phyloP scores from a whole-genome alignment of 2,797 vertebrate species.

The Myotis myotis region DNA sequence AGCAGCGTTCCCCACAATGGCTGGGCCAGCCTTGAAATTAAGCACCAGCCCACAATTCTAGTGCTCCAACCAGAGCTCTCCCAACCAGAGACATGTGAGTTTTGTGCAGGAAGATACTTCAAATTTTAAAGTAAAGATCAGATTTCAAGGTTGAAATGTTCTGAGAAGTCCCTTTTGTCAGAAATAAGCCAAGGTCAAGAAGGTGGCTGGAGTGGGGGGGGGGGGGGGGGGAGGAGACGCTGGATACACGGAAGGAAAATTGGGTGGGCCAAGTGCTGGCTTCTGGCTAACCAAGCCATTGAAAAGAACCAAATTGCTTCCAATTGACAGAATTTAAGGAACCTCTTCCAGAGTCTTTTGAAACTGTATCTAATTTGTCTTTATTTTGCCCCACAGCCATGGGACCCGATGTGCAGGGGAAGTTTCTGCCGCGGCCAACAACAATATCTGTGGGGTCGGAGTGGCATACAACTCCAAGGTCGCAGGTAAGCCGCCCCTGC shows the following conservation, averaged over 20 bases:
- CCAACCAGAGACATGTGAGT: neutral
- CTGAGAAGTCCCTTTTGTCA: slow-evolving; percentile 7
- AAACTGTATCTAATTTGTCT: neutral
- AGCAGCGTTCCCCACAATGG: neutral
- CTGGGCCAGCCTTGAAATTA: neutral
- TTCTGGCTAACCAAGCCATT: neutral
- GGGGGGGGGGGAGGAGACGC: accelerated
- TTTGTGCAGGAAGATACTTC: slow-evolving; percentile 35
- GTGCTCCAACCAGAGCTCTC: neutral
- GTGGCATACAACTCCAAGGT: slow-evolving; percentile 98
- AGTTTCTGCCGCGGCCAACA: slow-evolving; percentile 97
- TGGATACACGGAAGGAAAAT: neutral
- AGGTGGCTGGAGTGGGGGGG: no score
- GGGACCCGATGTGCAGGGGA: slow-evolving; percentile 98
- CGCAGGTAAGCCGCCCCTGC: slow-evolving; percentile 88
- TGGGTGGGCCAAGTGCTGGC: neutral
- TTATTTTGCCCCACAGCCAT: slow-evolving; percentile 87
- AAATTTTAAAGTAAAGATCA: slow-evolving; percentile 41
- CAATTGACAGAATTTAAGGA: neutral
- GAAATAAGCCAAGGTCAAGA: neutral
- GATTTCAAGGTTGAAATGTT: neutral
- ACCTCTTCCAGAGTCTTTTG: neutral
- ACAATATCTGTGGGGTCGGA: slow-evolving; percentile 98
- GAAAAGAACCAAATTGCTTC: neutral
- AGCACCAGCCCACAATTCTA: neutral